Evolutionary conservation across 2,797 vertebrate genomes (phyloP).

Genomic region (Vireo griseus): DNA sequence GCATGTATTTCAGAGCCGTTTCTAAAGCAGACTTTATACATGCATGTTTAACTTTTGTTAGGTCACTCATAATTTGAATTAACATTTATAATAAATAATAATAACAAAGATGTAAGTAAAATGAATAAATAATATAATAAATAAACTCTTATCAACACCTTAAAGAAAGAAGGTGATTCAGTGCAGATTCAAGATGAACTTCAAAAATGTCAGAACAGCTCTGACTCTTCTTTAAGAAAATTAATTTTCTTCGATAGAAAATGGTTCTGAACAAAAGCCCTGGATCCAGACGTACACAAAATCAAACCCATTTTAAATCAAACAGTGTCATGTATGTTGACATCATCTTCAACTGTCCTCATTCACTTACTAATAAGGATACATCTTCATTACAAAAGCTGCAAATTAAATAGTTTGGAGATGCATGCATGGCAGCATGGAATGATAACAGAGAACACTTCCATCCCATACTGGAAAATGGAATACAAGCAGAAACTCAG

Average conservation of each 20-base stretch:
- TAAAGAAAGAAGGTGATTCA: neutral
- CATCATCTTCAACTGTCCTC: neutral
- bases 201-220: neutral
- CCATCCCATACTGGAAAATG: neutral
- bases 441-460: neutral
- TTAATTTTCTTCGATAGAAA: neutral
- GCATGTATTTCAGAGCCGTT: neutral
- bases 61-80: neutral
- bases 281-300: neutral
- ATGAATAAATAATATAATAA: neutral
- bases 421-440: neutral
- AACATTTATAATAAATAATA: neutral
- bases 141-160: neutral
- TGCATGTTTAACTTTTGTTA: neutral
- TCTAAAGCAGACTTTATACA: neutral
- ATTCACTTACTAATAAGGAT: neutral
- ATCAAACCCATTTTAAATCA: neutral
- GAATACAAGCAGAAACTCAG: neutral
- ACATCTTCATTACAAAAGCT: neutral
- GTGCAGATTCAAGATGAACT: neutral
- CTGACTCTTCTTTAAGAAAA: neutral
- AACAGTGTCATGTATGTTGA: neutral
- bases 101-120: neutral
- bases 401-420: neutral
- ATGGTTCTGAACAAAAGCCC: neutral